Evolutionary conservation across 2,888 invertebrate genomes (phyloP).

Genomic region (Xanthorhoe spadicearia): DNA sequence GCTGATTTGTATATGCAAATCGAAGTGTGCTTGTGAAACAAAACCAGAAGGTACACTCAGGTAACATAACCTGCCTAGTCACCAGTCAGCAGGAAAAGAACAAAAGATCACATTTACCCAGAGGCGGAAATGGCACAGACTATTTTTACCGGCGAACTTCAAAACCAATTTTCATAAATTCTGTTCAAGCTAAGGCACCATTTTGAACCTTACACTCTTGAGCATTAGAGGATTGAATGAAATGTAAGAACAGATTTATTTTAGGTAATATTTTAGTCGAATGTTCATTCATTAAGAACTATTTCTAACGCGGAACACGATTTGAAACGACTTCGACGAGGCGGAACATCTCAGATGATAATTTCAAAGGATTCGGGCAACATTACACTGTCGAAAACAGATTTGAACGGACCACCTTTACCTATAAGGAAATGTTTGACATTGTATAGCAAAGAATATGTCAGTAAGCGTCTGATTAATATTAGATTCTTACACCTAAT

Average conservation of each 20-base stretch:
- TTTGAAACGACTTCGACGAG: constrained; percentile 57
- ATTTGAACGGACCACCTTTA: constrained; percentile 7
- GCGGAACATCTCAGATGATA: constrained; percentile 56
- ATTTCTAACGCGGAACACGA: constrained; percentile 66
- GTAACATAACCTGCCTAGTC: constrained; percentile 57
- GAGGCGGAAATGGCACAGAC: constrained; percentile 77
- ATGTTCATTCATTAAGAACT: constrained; percentile 68
- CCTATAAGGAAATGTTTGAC: constrained; percentile 8
- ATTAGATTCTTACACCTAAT: constrained; percentile 27
- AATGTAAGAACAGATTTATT: constrained; percentile 38
- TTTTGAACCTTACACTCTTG: constrained; percentile 62
- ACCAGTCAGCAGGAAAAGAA: constrained; percentile 57
- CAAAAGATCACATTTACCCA: constrained; percentile 72
- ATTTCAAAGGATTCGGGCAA: constrained; percentile 55
- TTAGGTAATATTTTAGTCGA: constrained; percentile 50
- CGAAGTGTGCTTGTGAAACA: constrained; percentile 30
- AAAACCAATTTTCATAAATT: constrained; percentile 62
- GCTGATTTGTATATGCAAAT: constrained; percentile 28
- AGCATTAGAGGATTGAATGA: constrained; percentile 30
- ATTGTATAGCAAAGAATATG: constrained; percentile 1
- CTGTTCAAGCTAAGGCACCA: constrained; percentile 50
- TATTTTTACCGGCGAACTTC: constrained; percentile 69
- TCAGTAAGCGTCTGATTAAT: neutral
- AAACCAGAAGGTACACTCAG: constrained; percentile 41
- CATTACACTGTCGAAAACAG: constrained; percentile 2